phyloP scores from a whole-genome alignment of 1,140 invertebrate species.

The Drosophila subobscura region DNA sequence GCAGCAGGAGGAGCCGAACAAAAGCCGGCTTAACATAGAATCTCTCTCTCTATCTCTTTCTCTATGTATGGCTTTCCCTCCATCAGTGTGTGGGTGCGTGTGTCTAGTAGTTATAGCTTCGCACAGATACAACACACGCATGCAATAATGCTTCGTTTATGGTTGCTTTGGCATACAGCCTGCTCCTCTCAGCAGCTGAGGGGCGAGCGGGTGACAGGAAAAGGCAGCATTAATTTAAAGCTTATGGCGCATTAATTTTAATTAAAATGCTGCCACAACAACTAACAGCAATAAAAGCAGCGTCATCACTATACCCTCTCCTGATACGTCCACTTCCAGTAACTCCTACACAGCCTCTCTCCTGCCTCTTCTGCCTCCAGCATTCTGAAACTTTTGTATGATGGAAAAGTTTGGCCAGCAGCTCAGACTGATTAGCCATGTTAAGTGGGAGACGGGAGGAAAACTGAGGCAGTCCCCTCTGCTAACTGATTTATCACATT shows the following conservation, averaged over 20 bases:
- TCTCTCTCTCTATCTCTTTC: constrained; percentile 11
- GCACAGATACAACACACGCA: constrained; percentile 9
- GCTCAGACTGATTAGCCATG: constrained; percentile 41
- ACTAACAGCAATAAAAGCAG: constrained; percentile 42
- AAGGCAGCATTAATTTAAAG: constrained; percentile 57
- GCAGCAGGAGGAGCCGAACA: constrained; percentile 7
- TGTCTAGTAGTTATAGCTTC: constrained; percentile 7
- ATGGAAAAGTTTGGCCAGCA: constrained; percentile 26
- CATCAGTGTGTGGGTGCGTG: background rate
- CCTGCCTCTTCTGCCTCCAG: background rate
- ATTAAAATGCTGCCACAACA: constrained; percentile 60
- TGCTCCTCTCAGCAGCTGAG: constrained; percentile 3
- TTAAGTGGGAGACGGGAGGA: constrained; percentile 13
- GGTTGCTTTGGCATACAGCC: constrained; percentile 21
- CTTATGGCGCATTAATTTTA: constrained; percentile 71
- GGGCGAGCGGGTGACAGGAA: constrained; percentile 3
- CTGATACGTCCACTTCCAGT: background rate
- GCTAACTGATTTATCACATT: constrained; percentile 23
- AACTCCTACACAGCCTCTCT: too few species aligned
- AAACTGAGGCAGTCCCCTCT: background rate
- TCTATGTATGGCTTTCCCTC: too few species aligned
- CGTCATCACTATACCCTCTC: constrained; percentile 27
- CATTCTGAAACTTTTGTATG: constrained; percentile 14
- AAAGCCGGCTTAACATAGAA: constrained; percentile 22
- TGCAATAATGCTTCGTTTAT: constrained; percentile 46